These are phyloP conservation scores for Monodelphis domestica DNA, from an alignment of 2,797 vertebrate species.

Conservation along the genomic window DNA sequence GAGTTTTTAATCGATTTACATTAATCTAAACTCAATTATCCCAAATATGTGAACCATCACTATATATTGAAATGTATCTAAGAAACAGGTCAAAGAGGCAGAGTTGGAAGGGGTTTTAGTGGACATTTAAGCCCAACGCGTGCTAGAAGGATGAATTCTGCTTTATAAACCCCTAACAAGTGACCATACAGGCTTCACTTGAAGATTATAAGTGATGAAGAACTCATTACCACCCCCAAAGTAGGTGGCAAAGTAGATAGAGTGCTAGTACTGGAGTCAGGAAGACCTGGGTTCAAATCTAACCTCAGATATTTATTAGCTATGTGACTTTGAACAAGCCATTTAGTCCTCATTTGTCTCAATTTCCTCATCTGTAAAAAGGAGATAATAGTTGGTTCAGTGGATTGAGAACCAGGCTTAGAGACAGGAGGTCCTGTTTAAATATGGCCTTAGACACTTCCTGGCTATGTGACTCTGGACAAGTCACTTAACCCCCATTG, in stretches of 20 bases:
- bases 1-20: slow-evolving; percentile 43
- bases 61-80: slow-evolving; percentile 4
- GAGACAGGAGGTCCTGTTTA: too few relatives aligned
- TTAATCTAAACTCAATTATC: neutral
- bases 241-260: too few relatives aligned
- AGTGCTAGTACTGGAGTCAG: neutral
- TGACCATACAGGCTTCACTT: too few relatives aligned
- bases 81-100: neutral
- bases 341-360: neutral
- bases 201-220: too few relatives aligned
- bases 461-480: too few relatives aligned
- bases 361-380: neutral
- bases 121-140: neutral
- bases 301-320: neutral
- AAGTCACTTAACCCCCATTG: too few relatives aligned
- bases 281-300: neutral
- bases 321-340: neutral
- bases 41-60: slow-evolving; percentile 15
- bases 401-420: too few relatives aligned
- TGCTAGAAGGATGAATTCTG: too few relatives aligned
- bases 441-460: too few relatives aligned
- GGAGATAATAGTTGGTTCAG: neutral
- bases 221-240: too few relatives aligned
- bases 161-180: too few relatives aligned
- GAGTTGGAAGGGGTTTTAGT: neutral